These are phyloP conservation scores for Himalopsyche japonica DNA, from an alignment of 2,888 invertebrate species.

Conservation along the genomic window DNA sequence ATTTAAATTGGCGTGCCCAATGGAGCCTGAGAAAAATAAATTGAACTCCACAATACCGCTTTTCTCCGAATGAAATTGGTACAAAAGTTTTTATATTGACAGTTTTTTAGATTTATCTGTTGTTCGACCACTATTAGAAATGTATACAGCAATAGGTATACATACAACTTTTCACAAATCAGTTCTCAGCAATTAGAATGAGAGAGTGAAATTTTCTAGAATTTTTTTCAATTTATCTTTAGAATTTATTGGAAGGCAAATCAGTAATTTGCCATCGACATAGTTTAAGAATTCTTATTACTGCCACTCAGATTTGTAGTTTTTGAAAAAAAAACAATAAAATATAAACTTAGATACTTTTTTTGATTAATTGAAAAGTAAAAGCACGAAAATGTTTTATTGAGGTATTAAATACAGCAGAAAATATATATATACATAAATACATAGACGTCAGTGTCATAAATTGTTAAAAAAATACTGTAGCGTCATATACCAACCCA, in stretches of 20 bases:
- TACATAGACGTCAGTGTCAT: background rate
- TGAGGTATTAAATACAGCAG: no score
- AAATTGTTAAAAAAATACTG: background rate
- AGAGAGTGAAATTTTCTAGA: background rate
- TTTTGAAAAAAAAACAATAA: no score
- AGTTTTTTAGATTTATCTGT: background rate
- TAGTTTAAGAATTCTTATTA: no score
- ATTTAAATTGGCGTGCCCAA: constrained; percentile 38
- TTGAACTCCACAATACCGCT: constrained; percentile 37
- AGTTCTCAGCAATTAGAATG: background rate
- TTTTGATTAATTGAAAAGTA: no score
- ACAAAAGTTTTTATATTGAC: background rate
- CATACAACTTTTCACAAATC: background rate
- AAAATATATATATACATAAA: background rate
- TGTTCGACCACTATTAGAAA: background rate
- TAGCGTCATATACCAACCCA: background rate
- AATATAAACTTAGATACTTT: no score
- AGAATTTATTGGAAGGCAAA: no score
- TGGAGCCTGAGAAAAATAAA: constrained; percentile 34
- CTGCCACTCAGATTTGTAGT: no score
- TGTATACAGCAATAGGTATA: background rate
- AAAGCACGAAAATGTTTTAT: no score
- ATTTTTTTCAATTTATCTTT: background rate
- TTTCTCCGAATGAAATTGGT: background rate
- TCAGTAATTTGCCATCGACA: no score